phyloP scores from a whole-genome alignment of 2,888 invertebrate genomes.

The Caenorhabditis sp. region DNA sequence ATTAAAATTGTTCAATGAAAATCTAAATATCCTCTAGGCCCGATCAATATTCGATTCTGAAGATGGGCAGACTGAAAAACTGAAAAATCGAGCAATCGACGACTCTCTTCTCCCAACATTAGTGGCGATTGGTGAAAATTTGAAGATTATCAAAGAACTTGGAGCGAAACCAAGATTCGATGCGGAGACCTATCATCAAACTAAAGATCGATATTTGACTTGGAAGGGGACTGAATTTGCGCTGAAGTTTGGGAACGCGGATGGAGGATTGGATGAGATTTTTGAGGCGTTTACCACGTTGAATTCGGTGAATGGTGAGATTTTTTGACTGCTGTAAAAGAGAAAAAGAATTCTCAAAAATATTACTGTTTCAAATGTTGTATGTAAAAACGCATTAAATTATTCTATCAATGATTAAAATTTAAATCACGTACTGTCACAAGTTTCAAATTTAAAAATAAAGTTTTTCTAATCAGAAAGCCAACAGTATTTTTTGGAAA shows the following conservation, averaged over 20 bases:
- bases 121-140: conserved; percentile 40
- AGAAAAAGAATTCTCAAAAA: too few species aligned
- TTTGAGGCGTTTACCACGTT: conserved; percentile 34
- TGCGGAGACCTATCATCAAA: conserved; percentile 31
- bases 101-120: conserved; percentile 36
- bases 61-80: conserved; percentile 23
- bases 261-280: conserved; percentile 33
- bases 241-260: conserved; percentile 27
- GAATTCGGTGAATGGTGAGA: conserved; percentile 25
- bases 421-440: too few species aligned
- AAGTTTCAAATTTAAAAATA: too few species aligned
- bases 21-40: conserved; percentile 4
- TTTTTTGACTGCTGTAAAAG: neutral
- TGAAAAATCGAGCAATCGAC: conserved; percentile 33
- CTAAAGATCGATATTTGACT: conserved; percentile 38
- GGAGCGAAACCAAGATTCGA: conserved; percentile 42
- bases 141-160: conserved; percentile 32
- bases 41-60: conserved; percentile 39
- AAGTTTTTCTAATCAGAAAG: too few species aligned
- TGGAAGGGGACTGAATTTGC: conserved; percentile 48
- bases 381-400: too few species aligned
- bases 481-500: too few species aligned
- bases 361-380: too few species aligned
- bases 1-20: neutral
- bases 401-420: too few species aligned